These are phyloP conservation scores for Sinonovacula constricta DNA, from an alignment of 1,140 invertebrate species.

Conservation along the genomic window DNA sequence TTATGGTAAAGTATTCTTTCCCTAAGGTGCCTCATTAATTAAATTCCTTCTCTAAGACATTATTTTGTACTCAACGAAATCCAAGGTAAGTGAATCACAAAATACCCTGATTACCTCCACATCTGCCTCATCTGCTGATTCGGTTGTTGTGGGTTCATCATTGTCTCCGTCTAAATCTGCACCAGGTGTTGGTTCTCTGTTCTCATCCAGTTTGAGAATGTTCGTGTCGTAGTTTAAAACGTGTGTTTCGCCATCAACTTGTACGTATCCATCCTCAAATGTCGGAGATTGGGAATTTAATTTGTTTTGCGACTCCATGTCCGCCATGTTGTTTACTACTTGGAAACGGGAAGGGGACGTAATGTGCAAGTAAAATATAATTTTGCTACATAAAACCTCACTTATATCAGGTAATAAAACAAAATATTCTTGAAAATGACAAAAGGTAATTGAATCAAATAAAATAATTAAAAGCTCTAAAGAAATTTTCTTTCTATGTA, in stretches of 20 bases:
- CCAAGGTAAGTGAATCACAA: neutral
- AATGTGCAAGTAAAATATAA: too few relatives aligned
- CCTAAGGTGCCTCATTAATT: too few relatives aligned
- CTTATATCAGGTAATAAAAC: too few relatives aligned
- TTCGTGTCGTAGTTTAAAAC: conserved; percentile 64
- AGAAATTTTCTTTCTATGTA: too few relatives aligned
- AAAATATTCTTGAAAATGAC: too few relatives aligned
- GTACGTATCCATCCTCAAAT: conserved; percentile 61
- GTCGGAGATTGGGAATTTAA: conserved; percentile 50
- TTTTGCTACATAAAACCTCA: too few relatives aligned
- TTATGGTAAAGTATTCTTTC: neutral
- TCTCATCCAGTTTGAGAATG: conserved; percentile 63
- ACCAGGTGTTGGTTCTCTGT: conserved; percentile 46
- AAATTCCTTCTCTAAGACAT: too few relatives aligned
- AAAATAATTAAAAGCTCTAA: too few relatives aligned
- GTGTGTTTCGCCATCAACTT: conserved; percentile 61
- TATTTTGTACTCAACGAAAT: too few relatives aligned
- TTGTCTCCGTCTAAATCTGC: conserved; percentile 48
- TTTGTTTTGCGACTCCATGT: conserved; percentile 38
- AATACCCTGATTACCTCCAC: conserved; percentile 55
- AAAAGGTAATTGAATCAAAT: too few relatives aligned
- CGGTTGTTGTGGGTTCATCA: conserved; percentile 28
- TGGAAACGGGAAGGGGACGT: conserved; percentile 69
- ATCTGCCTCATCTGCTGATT: conserved; percentile 58
- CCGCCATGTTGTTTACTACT: conserved; percentile 67